Evolutionary conservation across 2,888 invertebrate genomes (phyloP), one percentile per base, ranked within the genome.

Genomic region (Pegoplata infirma): DNA sequence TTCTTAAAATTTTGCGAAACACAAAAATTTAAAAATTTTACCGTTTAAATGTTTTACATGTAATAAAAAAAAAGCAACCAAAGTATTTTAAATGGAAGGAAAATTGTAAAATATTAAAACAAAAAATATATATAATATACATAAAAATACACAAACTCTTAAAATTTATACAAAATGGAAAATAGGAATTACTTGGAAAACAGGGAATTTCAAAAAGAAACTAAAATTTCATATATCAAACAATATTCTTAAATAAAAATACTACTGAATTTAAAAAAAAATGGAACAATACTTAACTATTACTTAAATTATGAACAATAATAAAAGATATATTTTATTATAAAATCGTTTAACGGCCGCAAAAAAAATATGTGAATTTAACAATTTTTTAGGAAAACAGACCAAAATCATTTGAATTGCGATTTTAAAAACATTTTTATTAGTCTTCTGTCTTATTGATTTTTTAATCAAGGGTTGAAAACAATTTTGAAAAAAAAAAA

Each of bases 41-140:
- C 4, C 32, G 10, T 32, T 10, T 32, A 32, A 32, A 7, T 32
- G 5, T 4, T 4, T 32, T 32, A 32, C 32, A 40, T 32, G 10
- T 32, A 36, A 8, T 55, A 32, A 19, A 58, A 55, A 55, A 32
- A 6, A 46, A 59, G 59, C 59, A 28, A 25, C 25, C 59, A 14
- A 56, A 17, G 19, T 51, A 16, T 8, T 10, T 5, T 16, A 61
- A 61, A 61, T 25, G 10, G 3, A 36, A 21, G 5, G 28, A 32
- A 49, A 49, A 16, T 2, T 12, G 12, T 5, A 36, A 40, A 23
- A 58, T 44, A 44, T 44, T 25, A 12, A 25, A 40, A 6, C 5
- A 25, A 44, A 61, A 53, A 71, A 61, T 61, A 49, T 59, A 53
- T 36, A 64, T 64, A 47, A 59, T 44, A 44, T 21, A 59, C 46